Evolutionary conservation across 37 sponge, comb jelly and placozoan species (phyloP).

Genomic region (Dysidea cf. avara): DNA sequence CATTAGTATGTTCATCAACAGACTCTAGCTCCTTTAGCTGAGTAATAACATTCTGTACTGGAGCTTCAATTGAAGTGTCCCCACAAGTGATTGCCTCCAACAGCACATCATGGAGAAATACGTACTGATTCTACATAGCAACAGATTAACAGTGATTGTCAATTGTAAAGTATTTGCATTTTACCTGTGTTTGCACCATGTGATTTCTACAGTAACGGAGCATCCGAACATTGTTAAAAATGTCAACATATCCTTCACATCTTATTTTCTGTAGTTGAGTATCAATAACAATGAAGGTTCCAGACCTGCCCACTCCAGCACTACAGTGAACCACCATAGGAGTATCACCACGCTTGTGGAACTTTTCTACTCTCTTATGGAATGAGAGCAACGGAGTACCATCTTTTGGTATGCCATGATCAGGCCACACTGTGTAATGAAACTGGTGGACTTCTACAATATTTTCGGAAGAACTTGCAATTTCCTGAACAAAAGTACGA

Average conservation of each 20-base stretch:
- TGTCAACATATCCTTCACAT: conserved; percentile 64
- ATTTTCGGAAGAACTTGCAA: too few relatives aligned
- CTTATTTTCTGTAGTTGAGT: conserved; percentile 74
- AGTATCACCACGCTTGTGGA: conserved; percentile 1
- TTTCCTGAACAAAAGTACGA: too few relatives aligned
- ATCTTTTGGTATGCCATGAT: conserved; percentile 37
- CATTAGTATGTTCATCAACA: too few relatives aligned
- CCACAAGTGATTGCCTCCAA: conserved; percentile 84
- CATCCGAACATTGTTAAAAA: conserved; percentile 76
- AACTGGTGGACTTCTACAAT: conserved; percentile 77
- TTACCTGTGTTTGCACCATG: conserved; percentile 94
- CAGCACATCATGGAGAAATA: conserved; percentile 77
- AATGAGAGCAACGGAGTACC: conserved; percentile 33
- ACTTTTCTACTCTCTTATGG: conserved; percentile 1
- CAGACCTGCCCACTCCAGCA: conserved; percentile 93
- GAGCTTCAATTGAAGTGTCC: conserved; percentile 62
- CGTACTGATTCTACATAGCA: conserved; percentile 62
- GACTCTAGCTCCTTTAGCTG: too few relatives aligned
- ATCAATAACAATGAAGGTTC: too few relatives aligned
- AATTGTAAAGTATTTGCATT: neutral
- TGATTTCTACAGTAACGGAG: conserved; percentile 79
- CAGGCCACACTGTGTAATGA: conserved; percentile 74
- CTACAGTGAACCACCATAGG: conserved; percentile 69
- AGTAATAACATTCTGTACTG: conserved; percentile 40
- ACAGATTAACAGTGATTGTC: neutral